phyloP scores from a whole-genome alignment of 2,797 vertebrate species.

The Garrulus glandarius region DNA sequence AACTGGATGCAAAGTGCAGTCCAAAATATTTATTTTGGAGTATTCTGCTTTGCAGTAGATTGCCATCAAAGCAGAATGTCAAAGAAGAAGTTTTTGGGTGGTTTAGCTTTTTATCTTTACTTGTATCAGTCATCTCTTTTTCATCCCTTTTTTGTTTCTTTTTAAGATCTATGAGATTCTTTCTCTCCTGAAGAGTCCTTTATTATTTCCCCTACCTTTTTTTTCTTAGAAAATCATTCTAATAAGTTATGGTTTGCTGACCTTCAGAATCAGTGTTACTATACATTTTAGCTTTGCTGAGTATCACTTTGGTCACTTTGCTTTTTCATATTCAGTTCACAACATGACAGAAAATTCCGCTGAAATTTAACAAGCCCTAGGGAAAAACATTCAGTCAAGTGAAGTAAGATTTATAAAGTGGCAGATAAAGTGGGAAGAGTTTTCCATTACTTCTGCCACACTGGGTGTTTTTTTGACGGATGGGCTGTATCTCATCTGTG shows the following conservation, averaged over 20 bases:
- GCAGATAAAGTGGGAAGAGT: conserved; percentile 56
- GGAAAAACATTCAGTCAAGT: conserved; percentile 62
- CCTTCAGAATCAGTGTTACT: conserved; percentile 44
- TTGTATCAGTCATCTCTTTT: background rate
- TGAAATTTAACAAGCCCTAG: conserved; percentile 63
- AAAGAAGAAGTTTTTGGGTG: background rate
- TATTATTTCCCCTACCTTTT: background rate
- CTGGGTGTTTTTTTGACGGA: conserved; percentile 19
- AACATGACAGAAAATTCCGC: conserved; percentile 56
- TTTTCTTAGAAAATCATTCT: conserved; percentile 21
- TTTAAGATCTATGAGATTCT: background rate
- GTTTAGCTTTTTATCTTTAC: conserved; percentile 13
- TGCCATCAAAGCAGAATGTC: background rate
- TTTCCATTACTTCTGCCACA: conserved; percentile 53
- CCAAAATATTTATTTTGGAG: conserved; percentile 52
- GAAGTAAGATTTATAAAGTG: conserved; percentile 62
- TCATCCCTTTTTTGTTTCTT: background rate
- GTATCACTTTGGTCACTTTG: conserved; percentile 14
- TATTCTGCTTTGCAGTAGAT: conserved; percentile 1
- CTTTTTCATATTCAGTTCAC: conserved; percentile 61
- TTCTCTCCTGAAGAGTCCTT: background rate
- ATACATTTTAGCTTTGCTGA: conserved; percentile 51
- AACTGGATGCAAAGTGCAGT: background rate
- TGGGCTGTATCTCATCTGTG: background rate
- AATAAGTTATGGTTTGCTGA: conserved; percentile 34